These are phyloP conservation scores for Trachymyrmex cornetzi DNA, from an alignment of 1,140 invertebrate genomes.

Conservation along the genomic window DNA sequence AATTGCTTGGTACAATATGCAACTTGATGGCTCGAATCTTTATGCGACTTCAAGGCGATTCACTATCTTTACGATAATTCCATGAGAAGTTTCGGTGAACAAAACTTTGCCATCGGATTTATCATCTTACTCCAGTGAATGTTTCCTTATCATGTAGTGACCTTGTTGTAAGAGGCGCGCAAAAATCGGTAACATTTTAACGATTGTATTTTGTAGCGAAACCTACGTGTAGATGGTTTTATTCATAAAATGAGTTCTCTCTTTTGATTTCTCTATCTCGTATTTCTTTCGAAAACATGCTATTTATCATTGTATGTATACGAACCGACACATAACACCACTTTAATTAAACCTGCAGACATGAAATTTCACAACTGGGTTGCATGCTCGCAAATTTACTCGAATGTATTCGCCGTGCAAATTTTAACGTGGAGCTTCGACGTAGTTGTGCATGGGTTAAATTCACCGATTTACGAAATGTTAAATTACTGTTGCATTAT, in stretches of 20 bases:
- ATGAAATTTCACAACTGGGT: constrained; percentile 56
- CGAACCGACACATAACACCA: neutral
- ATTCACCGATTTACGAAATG: constrained; percentile 44
- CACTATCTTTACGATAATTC: constrained; percentile 47
- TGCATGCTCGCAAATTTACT: constrained; percentile 44
- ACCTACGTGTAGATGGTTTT: neutral
- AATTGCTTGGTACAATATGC: constrained; percentile 43
- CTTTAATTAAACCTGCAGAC: constrained; percentile 50
- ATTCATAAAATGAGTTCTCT: neutral
- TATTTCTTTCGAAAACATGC: constrained; percentile 33
- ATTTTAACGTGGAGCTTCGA: constrained; percentile 12
- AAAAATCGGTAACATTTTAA: constrained; percentile 46
- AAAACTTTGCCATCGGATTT: constrained; percentile 50
- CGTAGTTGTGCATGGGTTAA: neutral
- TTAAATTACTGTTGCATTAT: constrained; percentile 42
- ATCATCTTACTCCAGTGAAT: constrained; percentile 3
- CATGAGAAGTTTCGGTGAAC: constrained; percentile 29
- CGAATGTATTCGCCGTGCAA: constrained; percentile 30
- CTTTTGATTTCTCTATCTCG: neutral
- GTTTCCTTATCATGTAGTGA: neutral
- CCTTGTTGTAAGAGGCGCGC: neutral
- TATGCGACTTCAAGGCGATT: constrained; percentile 1
- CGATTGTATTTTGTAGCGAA: neutral
- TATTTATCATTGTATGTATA: constrained; percentile 18
- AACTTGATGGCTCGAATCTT: constrained; percentile 29